Percentiles rank a stretch among this genome's conserved stretches.
Evolutionary conservation across 2,113 vertebrate species (phyloP).

Genomic region (Nicator chloris): DNA sequence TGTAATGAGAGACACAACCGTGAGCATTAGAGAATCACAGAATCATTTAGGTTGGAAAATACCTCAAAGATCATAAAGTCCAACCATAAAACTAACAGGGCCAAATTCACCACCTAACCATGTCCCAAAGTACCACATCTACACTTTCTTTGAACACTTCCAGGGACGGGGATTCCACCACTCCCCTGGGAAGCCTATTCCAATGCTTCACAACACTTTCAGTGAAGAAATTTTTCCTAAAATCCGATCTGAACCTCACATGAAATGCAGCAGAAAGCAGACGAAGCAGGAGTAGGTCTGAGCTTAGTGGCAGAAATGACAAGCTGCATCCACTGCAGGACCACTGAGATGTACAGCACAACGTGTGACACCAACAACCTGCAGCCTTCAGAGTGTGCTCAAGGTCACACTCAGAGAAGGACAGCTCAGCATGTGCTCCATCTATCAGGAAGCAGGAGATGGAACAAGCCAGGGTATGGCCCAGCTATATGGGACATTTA

Average conservation of each 20-base stretch:
- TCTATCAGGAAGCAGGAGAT: background rate
- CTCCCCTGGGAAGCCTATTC: background rate
- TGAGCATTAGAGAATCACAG: background rate
- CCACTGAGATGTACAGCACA: background rate
- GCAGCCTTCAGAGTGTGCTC: background rate
- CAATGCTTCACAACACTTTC: background rate
- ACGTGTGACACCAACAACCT: accelerated
- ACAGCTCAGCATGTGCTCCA: accelerated
- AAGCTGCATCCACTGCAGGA: background rate
- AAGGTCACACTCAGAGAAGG: background rate
- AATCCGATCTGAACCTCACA: background rate
- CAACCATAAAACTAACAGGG: accelerated
- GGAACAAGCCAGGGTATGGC: background rate
- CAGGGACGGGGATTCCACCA: background rate
- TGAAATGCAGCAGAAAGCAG: background rate
- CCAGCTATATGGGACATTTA: background rate
- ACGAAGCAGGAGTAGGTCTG: background rate
- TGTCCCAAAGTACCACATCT: background rate
- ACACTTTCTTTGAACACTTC: background rate
- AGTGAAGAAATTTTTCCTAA: background rate
- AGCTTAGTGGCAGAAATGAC: background rate
- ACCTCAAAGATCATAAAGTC: background rate
- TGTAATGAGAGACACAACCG: background rate
- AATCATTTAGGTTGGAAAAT: background rate
- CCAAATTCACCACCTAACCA: background rate